A percentile compares a stretch with the other conserved stretches of the same genome.
Conservation (phyloP, 2,113 vertebrate genomes). For the Gavia stellata region DNA sequence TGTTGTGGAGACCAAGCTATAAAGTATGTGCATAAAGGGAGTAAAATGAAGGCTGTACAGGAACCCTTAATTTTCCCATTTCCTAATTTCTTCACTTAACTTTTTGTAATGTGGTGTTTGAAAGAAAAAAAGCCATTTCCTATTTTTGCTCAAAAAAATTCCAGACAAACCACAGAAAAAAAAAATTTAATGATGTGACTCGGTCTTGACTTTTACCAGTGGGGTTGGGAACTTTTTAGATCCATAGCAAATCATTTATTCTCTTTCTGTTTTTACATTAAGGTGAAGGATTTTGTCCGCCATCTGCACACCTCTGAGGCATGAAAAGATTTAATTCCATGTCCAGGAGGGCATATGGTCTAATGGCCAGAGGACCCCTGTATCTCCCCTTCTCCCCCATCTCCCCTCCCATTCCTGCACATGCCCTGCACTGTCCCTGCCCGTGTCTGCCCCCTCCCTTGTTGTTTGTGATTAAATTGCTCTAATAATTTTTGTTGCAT, state of each 20-base stretch:
- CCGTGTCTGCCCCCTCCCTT: not conserved
- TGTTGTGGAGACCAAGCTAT: not conserved
- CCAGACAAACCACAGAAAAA: not conserved
- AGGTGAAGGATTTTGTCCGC: not conserved
- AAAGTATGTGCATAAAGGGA: not conserved
- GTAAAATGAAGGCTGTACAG: not conserved
- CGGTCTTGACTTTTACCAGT: not conserved
- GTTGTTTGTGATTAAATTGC: not conserved
- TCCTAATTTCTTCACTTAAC: not conserved
- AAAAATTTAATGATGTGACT: not conserved
- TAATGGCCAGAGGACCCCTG: not conserved
- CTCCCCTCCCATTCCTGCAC: not conserved
- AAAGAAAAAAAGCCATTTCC: not conserved
- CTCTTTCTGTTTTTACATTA: not conserved
- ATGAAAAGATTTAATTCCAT: not conserved
- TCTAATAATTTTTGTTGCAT: not conserved
- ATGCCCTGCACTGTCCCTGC: not conserved
- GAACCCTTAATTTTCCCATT: not conserved
- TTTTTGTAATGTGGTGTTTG: not conserved
- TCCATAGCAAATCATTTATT: not conserved
- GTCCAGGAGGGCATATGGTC: not conserved
- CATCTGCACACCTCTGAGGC: not conserved
- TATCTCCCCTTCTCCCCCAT: not conserved
- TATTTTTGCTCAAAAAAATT: not conserved
- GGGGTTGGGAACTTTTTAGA: not conserved